Conservation (phyloP, 2,797 vertebrate genomes). For the Percopsis omiscomaycus region DNA sequence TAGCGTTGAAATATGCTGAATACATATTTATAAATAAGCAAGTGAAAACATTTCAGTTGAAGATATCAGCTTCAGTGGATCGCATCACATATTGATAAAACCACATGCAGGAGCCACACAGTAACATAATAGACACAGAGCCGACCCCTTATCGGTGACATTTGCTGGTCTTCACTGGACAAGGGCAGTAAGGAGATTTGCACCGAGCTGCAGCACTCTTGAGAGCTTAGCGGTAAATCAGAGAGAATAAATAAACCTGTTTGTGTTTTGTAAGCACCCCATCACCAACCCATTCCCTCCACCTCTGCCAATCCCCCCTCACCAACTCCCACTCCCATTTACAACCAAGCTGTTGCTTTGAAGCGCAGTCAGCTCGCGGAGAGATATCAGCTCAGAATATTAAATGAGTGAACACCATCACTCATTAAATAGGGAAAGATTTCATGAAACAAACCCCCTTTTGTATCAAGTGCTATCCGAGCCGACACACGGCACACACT, state of each 20-base stretch:
- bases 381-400: constrained; percentile 71
- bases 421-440: constrained; percentile 77
- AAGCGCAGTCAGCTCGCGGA: constrained; percentile 63
- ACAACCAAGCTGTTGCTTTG: constrained; percentile 69
- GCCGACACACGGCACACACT: constrained; percentile 31
- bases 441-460: constrained; percentile 71
- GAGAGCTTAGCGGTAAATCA: constrained; percentile 68
- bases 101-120: constrained; percentile 13
- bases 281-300: constrained; percentile 9
- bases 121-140: constrained; percentile 27
- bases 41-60: constrained; percentile 18
- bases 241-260: constrained; percentile 74
- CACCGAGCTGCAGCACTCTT: constrained; percentile 44
- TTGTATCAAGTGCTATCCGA: constrained; percentile 61
- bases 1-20: constrained; percentile 8
- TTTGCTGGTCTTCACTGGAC: constrained; percentile 53
- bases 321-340: constrained; percentile 52
- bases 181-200: constrained; percentile 69
- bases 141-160: constrained; percentile 61
- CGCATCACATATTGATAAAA: constrained; percentile 1
- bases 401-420: constrained; percentile 75
- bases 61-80: constrained; percentile 42
- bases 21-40: constrained; percentile 9
- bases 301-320: not conserved
- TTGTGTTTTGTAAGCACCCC: constrained; percentile 65